phyloP scores from a whole-genome alignment of 1,140 invertebrate species.

The Campoletis sonorensis region DNA sequence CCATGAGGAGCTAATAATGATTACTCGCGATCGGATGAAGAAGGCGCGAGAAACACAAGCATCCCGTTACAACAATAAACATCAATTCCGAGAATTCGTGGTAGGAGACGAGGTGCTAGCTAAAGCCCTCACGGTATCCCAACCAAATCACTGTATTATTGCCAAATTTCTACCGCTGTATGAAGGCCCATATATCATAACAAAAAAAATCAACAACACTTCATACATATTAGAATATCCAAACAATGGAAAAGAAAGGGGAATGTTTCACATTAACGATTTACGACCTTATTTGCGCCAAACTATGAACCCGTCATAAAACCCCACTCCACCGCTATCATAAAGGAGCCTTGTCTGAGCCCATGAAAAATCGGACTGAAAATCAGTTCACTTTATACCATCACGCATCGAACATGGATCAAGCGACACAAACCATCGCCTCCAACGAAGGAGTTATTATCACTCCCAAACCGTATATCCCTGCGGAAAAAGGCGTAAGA shows the following conservation, averaged over 20 bases:
- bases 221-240: background rate
- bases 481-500: no score
- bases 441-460: no score
- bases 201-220: conserved; percentile 37
- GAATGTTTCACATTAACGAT: conserved; percentile 18
- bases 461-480: no score
- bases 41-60: background rate
- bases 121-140: background rate
- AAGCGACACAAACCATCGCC: no score
- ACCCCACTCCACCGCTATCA: no score
- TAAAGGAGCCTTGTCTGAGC: no score
- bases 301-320: no score
- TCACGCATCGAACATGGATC: no score
- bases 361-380: no score
- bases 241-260: background rate
- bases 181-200: conserved; percentile 14
- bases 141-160: background rate
- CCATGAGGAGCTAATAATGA: background rate
- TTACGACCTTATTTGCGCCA: background rate
- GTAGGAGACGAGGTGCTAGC: background rate
- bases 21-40: background rate
- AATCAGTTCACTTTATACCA: no score
- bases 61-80: background rate
- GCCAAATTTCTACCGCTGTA: conserved; percentile 35
- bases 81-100: background rate